Evolutionary conservation across 2,797 vertebrate species (phyloP).

Genomic region (Otolemur crassicaudatus): DNA sequence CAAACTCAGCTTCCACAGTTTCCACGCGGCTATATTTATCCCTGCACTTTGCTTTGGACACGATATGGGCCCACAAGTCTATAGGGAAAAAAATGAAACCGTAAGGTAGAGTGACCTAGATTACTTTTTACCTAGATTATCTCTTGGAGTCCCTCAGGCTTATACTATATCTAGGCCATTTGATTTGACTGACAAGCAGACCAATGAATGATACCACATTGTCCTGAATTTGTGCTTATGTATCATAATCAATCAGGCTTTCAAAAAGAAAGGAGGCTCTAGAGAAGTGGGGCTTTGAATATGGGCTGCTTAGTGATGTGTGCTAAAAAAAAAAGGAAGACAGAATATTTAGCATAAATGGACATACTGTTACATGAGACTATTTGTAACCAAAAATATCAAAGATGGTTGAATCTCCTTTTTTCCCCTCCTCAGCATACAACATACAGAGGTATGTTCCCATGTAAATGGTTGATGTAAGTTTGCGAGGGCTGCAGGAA

Average conservation of each 20-base stretch:
- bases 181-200: conserved; percentile 62
- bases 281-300: conserved; percentile 24
- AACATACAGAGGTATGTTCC: not conserved
- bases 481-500: not conserved
- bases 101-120: conserved; percentile 68
- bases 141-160: conserved; percentile 47
- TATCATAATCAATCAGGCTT: conserved; percentile 46
- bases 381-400: conserved; percentile 3
- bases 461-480: not conserved
- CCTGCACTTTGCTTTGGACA: conserved; percentile 36
- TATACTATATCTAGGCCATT: conserved; percentile 52
- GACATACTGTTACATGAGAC: not conserved
- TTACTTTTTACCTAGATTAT: conserved; percentile 71
- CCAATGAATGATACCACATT: not conserved
- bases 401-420: not conserved
- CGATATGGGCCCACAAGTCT: not conserved
- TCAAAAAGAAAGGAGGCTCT: not conserved
- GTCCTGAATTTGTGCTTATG: conserved; percentile 39
- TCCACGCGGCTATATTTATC: conserved; percentile 59
- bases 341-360: not conserved
- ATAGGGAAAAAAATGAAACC: conserved; percentile 58
- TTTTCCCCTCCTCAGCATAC: not conserved
- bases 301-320: not conserved
- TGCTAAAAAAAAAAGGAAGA: conserved; percentile 23
- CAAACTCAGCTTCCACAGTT: not conserved